A percentile compares a stretch with the other conserved stretches of the same genome.
Evolutionary conservation across 2,797 vertebrate genomes (phyloP).

Genomic region (Myotis vivesi): DNA sequence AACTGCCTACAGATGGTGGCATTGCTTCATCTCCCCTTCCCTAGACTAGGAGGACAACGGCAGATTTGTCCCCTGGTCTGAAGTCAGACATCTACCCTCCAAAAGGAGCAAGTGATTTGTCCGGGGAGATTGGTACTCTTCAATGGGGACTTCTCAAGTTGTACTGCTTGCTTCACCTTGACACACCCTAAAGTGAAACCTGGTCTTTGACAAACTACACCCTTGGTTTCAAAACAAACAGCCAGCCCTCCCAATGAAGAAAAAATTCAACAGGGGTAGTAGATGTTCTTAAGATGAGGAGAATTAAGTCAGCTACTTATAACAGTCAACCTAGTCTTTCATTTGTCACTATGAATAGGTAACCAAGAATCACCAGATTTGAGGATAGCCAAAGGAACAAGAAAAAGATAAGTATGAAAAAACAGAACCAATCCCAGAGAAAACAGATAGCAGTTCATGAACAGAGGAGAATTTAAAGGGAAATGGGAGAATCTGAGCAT

Average conservation of each 20-base stretch:
- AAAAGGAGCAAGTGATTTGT: neutral
- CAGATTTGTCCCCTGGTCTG: neutral
- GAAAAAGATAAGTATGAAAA: neutral
- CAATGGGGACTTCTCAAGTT: neutral
- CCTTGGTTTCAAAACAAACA: neutral
- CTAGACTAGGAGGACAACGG: neutral
- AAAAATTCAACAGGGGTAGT: neutral
- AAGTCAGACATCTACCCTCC: neutral
- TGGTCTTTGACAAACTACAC: neutral
- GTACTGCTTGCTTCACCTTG: neutral
- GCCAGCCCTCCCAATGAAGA: neutral
- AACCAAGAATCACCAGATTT: neutral
- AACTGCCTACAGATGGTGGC: neutral
- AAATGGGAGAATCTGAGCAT: neutral
- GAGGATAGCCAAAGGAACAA: neutral
- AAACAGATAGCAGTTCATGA: neutral
- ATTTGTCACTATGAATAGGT: neutral
- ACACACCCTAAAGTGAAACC: neutral
- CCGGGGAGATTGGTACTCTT: neutral
- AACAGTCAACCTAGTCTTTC: neutral
- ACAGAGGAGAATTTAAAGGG: neutral
- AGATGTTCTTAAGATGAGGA: neutral
- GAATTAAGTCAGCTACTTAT: neutral
- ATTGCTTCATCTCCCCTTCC: neutral
- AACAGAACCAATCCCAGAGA: neutral